phyloP scores from a whole-genome alignment of 2,113 vertebrate genomes.

The Cyprichromis sp. region DNA sequence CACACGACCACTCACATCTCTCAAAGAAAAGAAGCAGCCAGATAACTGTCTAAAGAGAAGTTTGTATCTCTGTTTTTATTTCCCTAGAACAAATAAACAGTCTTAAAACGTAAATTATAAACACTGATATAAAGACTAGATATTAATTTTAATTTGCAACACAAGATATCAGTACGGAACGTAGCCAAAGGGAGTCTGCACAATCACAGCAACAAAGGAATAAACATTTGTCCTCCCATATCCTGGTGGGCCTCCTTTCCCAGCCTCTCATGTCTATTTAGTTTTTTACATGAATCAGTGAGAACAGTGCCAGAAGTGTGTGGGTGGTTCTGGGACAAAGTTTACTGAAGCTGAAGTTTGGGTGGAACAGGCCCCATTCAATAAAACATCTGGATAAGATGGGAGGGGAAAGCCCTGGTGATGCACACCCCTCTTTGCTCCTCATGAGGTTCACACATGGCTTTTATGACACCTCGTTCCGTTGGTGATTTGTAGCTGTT shows the following conservation, averaged over 20 bases:
- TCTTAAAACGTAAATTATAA: neutral
- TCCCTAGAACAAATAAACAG: neutral
- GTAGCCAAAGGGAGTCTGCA: neutral
- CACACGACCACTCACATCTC: neutral
- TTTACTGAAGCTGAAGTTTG: neutral
- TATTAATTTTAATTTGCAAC: neutral
- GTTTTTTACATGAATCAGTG: neutral
- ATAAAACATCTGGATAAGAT: constrained; percentile 21
- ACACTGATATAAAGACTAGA: neutral
- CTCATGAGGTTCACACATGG: neutral
- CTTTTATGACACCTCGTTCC: neutral
- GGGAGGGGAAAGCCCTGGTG: neutral
- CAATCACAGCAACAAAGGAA: neutral
- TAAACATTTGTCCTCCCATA: neutral
- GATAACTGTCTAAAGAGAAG: neutral
- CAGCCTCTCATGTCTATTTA: neutral
- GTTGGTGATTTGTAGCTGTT: neutral
- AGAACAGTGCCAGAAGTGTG: neutral
- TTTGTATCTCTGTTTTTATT: neutral
- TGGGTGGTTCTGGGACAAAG: constrained; percentile 1
- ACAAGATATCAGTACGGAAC: neutral
- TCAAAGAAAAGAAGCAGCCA: neutral
- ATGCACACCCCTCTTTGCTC: neutral
- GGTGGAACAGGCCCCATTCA: neutral
- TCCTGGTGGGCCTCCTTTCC: neutral